Evolutionary conservation across 2,888 invertebrate genomes (phyloP).

Genomic region (Drosophila nr. medialis): DNA sequence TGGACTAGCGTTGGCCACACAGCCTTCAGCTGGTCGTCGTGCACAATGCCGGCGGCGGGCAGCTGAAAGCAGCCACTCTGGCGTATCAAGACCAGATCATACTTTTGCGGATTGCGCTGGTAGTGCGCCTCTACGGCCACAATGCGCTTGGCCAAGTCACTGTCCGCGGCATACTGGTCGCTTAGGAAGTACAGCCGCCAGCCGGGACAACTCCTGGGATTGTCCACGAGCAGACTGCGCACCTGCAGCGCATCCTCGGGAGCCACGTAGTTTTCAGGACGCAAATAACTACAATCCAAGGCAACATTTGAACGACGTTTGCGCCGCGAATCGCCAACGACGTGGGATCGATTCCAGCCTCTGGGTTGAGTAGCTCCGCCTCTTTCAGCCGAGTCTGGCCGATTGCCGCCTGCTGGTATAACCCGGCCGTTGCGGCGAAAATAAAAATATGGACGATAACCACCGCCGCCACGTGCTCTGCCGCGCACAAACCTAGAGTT

Average conservation of each 20-base stretch:
- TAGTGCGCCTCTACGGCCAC: conserved; percentile 87
- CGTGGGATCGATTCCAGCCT: conserved; percentile 51
- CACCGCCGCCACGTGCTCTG: conserved; percentile 69
- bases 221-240: conserved; percentile 67
- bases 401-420: conserved; percentile 71
- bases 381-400: conserved; percentile 1
- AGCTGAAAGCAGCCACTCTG: conserved; percentile 82
- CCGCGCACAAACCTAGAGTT: conserved; percentile 74
- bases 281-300: conserved; percentile 70
- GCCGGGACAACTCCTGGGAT: conserved; percentile 86
- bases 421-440: conserved; percentile 80
- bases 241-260: conserved; percentile 68
- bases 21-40: conserved; percentile 86
- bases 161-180: conserved; percentile 86
- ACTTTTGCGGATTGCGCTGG: conserved; percentile 60
- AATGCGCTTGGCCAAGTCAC: conserved; percentile 85
- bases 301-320: conserved; percentile 23
- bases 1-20: conserved; percentile 88
- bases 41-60: conserved; percentile 86
- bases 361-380: conserved; percentile 32
- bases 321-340: background rate
- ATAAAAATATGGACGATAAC: conserved; percentile 77
- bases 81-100: conserved; percentile 65
- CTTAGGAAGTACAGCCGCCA: conserved; percentile 93
- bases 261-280: conserved; percentile 72